Percentiles rank a stretch among this genome's conserved stretches.
These are phyloP conservation scores for Axinella damicornis DNA, from an alignment of 37 sponge, comb jelly and placozoan genomes.

Conservation along the genomic window DNA sequence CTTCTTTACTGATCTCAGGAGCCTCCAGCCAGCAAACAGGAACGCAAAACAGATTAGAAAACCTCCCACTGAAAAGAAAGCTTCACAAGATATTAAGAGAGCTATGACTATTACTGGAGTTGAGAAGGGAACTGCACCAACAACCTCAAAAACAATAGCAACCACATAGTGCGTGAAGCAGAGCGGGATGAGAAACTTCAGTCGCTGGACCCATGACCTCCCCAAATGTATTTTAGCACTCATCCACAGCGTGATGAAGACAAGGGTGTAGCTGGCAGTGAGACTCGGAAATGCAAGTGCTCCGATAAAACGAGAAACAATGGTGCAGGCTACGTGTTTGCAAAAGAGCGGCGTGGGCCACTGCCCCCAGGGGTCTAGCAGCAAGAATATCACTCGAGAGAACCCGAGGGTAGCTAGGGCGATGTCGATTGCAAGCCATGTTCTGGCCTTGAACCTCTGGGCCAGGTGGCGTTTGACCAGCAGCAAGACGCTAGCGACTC, in stretches of 20 bases:
- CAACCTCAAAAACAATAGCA: constrained; percentile 58
- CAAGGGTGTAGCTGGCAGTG: constrained; percentile 73
- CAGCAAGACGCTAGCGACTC: constrained; percentile 12
- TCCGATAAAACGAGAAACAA: constrained; percentile 25
- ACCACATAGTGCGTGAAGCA: constrained; percentile 57
- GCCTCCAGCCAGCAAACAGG: constrained; percentile 40
- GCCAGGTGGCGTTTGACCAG: constrained; percentile 37
- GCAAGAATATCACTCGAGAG: constrained; percentile 29
- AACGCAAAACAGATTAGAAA: constrained; percentile 58
- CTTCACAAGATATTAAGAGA: constrained; percentile 51
- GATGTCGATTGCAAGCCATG: constrained; percentile 55
- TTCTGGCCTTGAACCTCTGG: constrained; percentile 55
- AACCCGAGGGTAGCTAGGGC: constrained; percentile 53
- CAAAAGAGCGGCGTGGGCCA: constrained; percentile 9
- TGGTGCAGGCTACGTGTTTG: constrained; percentile 15
- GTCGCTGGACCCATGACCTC: constrained; percentile 32
- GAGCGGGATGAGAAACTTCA: constrained; percentile 56
- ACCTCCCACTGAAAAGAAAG: constrained; percentile 59
- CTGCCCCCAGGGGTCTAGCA: constrained; percentile 51
- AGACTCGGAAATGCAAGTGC: constrained; percentile 71
- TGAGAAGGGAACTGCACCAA: constrained; percentile 18
- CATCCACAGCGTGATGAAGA: constrained; percentile 68
- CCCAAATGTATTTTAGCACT: constrained; percentile 61
- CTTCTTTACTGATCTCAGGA: constrained; percentile 39
- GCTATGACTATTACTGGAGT: not conserved